phyloP scores from a whole-genome alignment of 1,140 invertebrate genomes.

The Trichoplusia ni region DNA sequence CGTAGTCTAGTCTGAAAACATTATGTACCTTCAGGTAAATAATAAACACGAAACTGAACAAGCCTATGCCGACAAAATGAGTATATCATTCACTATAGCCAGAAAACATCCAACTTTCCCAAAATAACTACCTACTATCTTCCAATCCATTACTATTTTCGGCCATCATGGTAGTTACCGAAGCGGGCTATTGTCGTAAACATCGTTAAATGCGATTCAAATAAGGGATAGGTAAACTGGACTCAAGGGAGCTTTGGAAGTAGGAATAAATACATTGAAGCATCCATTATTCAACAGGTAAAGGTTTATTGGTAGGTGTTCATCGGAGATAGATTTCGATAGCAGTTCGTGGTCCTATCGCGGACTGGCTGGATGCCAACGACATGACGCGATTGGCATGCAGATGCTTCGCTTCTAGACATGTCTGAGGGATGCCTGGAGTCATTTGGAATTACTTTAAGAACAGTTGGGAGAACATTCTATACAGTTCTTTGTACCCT shows the following conservation, averaged over 20 bases:
- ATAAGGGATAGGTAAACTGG: conserved; percentile 16
- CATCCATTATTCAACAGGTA: conserved; percentile 55
- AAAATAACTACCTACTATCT: too few species aligned
- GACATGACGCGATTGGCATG: not conserved
- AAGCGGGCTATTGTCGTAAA: conserved; percentile 2
- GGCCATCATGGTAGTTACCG: too few species aligned
- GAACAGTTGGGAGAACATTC: not conserved
- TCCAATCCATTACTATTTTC: too few species aligned
- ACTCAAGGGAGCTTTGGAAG: conserved; percentile 6
- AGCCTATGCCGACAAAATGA: too few species aligned
- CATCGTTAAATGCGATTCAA: conserved; percentile 30
- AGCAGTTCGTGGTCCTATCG: conserved; percentile 33
- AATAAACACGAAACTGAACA: too few species aligned
- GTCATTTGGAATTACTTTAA: not conserved
- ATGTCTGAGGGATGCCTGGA: not conserved
- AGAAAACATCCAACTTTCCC: too few species aligned
- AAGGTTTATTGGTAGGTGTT: conserved; percentile 36
- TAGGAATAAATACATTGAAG: conserved; percentile 35
- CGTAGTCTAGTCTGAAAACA: too few species aligned
- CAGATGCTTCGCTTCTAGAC: not conserved
- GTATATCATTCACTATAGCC: too few species aligned
- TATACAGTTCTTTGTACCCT: too few species aligned
- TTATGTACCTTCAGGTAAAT: too few species aligned
- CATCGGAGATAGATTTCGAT: conserved; percentile 44
- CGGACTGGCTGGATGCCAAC: conserved; percentile 41